A percentile compares a stretch with the other conserved stretches of the same genome.
Evolutionary conservation across 2,888 invertebrate species (phyloP).

Genomic region (Thumatha senex): DNA sequence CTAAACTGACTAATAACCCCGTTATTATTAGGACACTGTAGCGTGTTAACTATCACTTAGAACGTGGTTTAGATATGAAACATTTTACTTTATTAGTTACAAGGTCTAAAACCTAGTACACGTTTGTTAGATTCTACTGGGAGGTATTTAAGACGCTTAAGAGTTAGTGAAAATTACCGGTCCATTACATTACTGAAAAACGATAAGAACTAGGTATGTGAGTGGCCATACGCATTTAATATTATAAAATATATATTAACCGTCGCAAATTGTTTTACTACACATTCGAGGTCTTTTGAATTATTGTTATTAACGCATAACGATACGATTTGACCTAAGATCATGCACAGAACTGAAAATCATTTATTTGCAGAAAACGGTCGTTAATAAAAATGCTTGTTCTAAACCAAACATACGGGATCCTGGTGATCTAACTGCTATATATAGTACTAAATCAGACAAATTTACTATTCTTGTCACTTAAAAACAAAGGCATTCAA

Average conservation of each 20-base stretch:
- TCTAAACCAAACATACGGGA: not conserved
- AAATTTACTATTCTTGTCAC: no score
- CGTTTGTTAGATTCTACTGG: not conserved
- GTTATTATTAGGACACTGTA: conserved; percentile 35
- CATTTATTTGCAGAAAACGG: no score
- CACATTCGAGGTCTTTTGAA: conserved; percentile 34
- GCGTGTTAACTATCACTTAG: conserved; percentile 36
- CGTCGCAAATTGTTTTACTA: conserved; percentile 42
- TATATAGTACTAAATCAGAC: no score
- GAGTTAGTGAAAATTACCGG: not conserved
- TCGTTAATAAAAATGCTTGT: not conserved
- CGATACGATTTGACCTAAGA: conserved; percentile 20
- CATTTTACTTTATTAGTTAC: not conserved
- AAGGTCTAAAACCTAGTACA: not conserved
- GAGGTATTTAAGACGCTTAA: not conserved
- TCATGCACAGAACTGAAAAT: not conserved
- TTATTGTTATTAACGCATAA: conserved; percentile 32
- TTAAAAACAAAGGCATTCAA: no score
- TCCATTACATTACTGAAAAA: no score
- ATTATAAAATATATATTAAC: conserved; percentile 21
- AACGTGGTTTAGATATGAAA: conserved; percentile 5
- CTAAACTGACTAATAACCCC: conserved; percentile 35
- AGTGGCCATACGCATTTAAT: conserved; percentile 11
- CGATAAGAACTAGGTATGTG: no score
- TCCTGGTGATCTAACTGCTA: no score